Conservation (phyloP, 2,113 vertebrate species). For the Aptenodytes patagonicus region DNA sequence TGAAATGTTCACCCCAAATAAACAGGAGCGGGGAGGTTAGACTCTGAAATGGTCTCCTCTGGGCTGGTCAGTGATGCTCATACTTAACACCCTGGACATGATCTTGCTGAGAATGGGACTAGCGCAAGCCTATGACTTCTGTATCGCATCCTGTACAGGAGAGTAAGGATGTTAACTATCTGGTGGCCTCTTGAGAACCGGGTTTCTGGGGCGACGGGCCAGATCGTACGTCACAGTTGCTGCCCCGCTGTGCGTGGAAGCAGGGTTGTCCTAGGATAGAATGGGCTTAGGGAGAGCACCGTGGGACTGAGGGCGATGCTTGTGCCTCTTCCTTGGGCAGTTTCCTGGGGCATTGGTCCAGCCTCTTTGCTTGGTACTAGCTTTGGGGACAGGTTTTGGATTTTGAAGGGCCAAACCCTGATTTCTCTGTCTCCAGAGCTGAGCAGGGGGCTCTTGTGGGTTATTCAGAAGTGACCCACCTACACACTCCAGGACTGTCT, state of each 20-base stretch:
- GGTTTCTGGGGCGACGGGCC: neutral
- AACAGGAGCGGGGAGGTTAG: neutral
- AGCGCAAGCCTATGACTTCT: neutral
- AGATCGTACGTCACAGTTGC: rapidly evolving
- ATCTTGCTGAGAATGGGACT: neutral
- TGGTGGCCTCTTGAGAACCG: neutral
- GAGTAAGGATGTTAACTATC: neutral
- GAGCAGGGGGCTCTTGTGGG: neutral
- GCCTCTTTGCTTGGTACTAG: neutral
- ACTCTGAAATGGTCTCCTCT: neutral
- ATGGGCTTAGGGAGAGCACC: neutral
- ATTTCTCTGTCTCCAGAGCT: neutral
- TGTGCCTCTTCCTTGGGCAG: neutral
- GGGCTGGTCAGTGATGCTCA: neutral
- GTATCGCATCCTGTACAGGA: rapidly evolving
- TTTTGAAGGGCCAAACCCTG: neutral
- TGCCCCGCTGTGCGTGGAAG: neutral
- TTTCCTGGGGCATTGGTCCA: neutral
- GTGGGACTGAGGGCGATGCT: neutral
- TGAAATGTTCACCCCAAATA: neutral
- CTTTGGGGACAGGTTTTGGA: neutral
- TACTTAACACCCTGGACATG: neutral
- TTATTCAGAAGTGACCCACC: neutral
- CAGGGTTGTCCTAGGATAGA: neutral
- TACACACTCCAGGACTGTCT: neutral